A percentile compares a stretch with the other conserved stretches of the same genome.
Conservation (phyloP, 2,113 vertebrate species). For the Corythaixoides concolor region DNA sequence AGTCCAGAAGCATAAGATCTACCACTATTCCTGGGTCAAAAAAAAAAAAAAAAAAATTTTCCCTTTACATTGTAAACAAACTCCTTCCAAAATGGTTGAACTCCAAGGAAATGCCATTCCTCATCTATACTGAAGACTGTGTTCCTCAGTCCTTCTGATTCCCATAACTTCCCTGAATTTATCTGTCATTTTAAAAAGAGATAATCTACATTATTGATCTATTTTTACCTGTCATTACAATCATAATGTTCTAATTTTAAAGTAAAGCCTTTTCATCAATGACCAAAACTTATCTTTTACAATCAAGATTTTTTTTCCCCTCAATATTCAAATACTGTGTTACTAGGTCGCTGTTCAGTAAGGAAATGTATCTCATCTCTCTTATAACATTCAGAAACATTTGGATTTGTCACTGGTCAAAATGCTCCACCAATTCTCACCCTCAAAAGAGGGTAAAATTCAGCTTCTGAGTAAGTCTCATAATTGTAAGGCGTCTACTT, state of each 20-base stretch:
- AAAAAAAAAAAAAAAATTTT: rapidly evolving
- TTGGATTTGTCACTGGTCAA: not conserved
- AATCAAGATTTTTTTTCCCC: not conserved
- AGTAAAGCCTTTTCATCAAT: not conserved
- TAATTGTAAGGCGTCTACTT: not conserved
- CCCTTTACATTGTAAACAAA: not conserved
- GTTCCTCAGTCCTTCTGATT: not conserved
- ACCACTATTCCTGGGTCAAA: not conserved
- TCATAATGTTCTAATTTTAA: not conserved
- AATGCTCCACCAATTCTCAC: not conserved
- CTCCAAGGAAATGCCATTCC: not conserved
- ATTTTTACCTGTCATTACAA: not conserved
- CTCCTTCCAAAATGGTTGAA: not conserved
- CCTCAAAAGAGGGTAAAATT: rapidly evolving
- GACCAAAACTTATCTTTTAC: not conserved
- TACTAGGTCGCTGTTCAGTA: not conserved
- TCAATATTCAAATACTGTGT: not conserved
- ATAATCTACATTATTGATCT: not conserved
- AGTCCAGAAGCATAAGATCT: not conserved
- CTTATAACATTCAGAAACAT: not conserved
- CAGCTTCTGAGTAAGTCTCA: not conserved
- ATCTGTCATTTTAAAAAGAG: not conserved
- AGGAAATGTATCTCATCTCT: not conserved
- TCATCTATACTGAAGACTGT: not conserved
- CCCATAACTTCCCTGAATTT: not conserved